Percentiles rank a stretch among this genome's conserved stretches.
phyloP scores from a whole-genome alignment of 2,113 vertebrate species.

The Conger conger region DNA sequence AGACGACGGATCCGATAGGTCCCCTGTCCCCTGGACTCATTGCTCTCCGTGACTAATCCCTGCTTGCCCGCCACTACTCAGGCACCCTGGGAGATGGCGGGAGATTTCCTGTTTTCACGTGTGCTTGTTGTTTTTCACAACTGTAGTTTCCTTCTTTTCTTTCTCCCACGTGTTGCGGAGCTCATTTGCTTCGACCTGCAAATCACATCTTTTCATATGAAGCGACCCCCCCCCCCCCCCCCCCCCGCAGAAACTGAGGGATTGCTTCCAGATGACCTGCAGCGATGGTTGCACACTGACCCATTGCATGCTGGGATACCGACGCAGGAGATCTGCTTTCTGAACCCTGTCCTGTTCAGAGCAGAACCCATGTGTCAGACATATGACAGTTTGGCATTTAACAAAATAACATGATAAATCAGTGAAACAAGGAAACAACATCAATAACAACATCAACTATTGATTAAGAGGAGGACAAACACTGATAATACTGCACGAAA shows the following conservation, averaged over 20 bases:
- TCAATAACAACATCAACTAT: not conserved
- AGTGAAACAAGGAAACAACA: not conserved
- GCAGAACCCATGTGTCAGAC: conserved; percentile 21
- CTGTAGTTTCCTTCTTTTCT: not conserved
- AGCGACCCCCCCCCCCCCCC: conserved; percentile 31
- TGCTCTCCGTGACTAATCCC: not conserved
- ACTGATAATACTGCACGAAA: not conserved
- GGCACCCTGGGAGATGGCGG: not conserved
- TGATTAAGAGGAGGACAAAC: not conserved
- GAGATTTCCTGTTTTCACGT: not conserved
- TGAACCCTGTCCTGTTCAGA: conserved; percentile 20
- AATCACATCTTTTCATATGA: conserved; percentile 26
- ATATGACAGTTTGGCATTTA: conserved; percentile 7
- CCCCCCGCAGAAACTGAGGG: conserved; percentile 26
- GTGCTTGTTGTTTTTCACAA: not conserved
- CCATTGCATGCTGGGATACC: not conserved
- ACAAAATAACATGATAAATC: not conserved
- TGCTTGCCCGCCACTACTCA: not conserved
- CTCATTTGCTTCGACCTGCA: conserved; percentile 12
- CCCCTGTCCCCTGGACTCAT: not conserved
- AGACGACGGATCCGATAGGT: not conserved
- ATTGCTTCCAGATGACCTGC: conserved; percentile 47
- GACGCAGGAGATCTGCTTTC: not conserved
- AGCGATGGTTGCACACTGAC: conserved; percentile 16
- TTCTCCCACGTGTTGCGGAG: not conserved